Evolutionary conservation across 1,140 invertebrate genomes (phyloP), one percentile per base, ranked within the genome.

Genomic region (Cydia amplana): DNA sequence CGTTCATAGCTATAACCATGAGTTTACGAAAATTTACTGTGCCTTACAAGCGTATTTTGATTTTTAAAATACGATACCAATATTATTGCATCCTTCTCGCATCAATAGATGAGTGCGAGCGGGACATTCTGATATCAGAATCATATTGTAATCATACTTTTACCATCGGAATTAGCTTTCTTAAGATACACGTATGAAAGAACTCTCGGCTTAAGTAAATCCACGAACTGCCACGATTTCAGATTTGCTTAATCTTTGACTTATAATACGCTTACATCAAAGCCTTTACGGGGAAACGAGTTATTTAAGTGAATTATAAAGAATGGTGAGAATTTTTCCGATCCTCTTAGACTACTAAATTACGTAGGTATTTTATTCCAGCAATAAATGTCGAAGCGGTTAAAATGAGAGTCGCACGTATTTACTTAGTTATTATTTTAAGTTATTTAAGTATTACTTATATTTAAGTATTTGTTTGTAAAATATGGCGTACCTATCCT

Each of bases 161-260:
- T 23, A 23, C 1, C 4, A 20, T 20, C 18, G 0, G 51, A 20
- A 60, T 20, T 6, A 9, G 49, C 49, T 32, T 16, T 32, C 65
- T 40, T 70, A 70, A 70, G 16, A 70, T 70, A 20, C 32, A 4
- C 65, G 28, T 67, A 67, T 65, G 63, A 65, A 65, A 67, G 64
- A 70, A 70, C n/a, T 70, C 28, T 70, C 23, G 23, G 65, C 65
- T 70, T 43, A 18, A 9, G 65, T 18, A 70, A 70, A 70, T 40
- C n/a, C 65, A 36, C 20, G 18, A 40, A 70, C 28, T 70, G 65
- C 65, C 32, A 70, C 32, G 32, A 43, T 70, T 70, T 70, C 65
- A 70, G 65, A 70, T 43, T 70, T 70, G n/a, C 36, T 40, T 70
- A 70, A 70, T 70, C 65, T 70, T 70, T 70, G 65, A 70, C 32